A percentile compares a stretch with the other conserved stretches of the same genome.
phyloP scores from a whole-genome alignment of 2,888 invertebrate species.

The Meta bourneti region DNA sequence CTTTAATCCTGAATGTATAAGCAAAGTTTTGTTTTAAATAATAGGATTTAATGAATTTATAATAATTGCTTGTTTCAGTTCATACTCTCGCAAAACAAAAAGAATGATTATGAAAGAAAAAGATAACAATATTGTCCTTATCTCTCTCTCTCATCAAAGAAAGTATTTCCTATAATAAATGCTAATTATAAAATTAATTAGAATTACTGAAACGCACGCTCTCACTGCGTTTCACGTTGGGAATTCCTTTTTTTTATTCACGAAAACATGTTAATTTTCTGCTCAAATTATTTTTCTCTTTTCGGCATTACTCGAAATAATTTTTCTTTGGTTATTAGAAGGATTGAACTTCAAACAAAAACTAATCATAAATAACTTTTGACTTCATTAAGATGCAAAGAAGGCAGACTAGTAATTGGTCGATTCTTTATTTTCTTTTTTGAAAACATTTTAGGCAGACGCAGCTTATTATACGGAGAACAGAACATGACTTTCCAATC shows the following conservation, averaged over 20 bases:
- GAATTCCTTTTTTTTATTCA: conserved; percentile 12
- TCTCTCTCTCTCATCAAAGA: conserved; percentile 24
- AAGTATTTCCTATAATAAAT: conserved; percentile 49
- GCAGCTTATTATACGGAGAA: background rate
- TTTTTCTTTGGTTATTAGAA: conserved; percentile 24
- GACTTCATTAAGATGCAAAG: conserved; percentile 38
- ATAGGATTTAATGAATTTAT: conserved; percentile 23
- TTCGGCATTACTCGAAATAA: background rate
- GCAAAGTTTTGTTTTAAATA: conserved; percentile 21
- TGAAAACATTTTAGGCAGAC: background rate
- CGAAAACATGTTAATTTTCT: conserved; percentile 28
- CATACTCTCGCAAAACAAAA: background rate
- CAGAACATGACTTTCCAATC: background rate
- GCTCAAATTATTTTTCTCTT: conserved; percentile 35
- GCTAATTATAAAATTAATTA: conserved; percentile 60
- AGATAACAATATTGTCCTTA: conserved; percentile 27
- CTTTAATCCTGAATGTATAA: background rate
- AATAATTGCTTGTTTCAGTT: conserved; percentile 27
- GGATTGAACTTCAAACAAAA: conserved; percentile 18
- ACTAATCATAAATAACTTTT: conserved; percentile 31
- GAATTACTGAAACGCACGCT: conserved; percentile 16
- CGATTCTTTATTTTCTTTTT: conserved; percentile 7
- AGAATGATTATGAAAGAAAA: background rate
- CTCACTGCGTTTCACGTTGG: conserved; percentile 6
- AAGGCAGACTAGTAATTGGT: conserved; percentile 25